These are phyloP conservation scores for Brachyalestes nurse DNA, from an alignment of 2,797 vertebrate species.

Conservation along the genomic window DNA sequence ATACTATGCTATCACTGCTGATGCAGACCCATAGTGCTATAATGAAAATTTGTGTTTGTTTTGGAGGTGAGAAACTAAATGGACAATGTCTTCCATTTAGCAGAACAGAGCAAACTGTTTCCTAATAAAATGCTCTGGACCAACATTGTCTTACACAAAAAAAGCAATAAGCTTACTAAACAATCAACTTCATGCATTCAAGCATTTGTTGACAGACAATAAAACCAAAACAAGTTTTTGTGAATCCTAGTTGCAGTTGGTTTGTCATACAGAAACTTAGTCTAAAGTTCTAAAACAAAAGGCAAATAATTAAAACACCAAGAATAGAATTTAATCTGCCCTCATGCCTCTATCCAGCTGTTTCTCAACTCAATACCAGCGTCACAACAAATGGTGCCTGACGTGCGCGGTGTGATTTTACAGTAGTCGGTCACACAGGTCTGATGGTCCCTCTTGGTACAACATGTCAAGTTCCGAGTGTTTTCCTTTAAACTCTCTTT, in stretches of 20 bases:
- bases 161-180: background rate
- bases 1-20: background rate
- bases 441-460: constrained; percentile 13
- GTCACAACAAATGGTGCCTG: background rate
- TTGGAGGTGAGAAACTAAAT: background rate
- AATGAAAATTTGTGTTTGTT: constrained; percentile 1
- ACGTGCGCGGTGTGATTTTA: background rate
- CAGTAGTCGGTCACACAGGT: constrained; percentile 11
- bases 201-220: constrained; percentile 5
- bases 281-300: background rate
- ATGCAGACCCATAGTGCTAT: background rate
- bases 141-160: constrained; percentile 2
- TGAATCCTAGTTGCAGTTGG: background rate
- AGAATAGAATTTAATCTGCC: constrained; percentile 1
- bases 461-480: constrained; percentile 20
- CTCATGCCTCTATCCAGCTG: background rate
- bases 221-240: background rate
- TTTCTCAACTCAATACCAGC: background rate
- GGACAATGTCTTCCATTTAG: constrained; percentile 22
- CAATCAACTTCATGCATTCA: background rate
- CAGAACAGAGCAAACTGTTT: constrained; percentile 2
- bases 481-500: constrained; percentile 27
- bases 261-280: background rate
- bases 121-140: background rate
- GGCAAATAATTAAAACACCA: background rate